These are phyloP conservation scores for Andrena dorsata DNA, from an alignment of 2,888 invertebrate species.

Conservation along the genomic window DNA sequence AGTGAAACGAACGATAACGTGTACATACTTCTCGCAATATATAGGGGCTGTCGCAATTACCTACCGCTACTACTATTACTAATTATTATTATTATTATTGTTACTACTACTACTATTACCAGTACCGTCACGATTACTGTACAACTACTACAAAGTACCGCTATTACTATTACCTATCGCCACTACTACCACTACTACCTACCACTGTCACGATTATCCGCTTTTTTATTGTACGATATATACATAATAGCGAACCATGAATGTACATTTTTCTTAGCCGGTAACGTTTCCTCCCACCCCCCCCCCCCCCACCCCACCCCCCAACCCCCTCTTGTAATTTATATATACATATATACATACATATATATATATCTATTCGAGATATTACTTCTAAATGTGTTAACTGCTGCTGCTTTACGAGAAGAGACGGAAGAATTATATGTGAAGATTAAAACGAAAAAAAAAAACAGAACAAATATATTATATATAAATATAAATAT, in stretches of 20 bases:
- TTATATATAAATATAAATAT: slow-evolving; percentile 60
- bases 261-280: slow-evolving; percentile 81
- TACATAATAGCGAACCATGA: slow-evolving; percentile 76
- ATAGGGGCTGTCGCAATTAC: slow-evolving; percentile 59
- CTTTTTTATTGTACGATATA: slow-evolving; percentile 78
- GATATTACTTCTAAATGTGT: slow-evolving; percentile 80
- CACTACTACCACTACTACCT: slow-evolving; percentile 55
- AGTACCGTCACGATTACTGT: slow-evolving; percentile 54
- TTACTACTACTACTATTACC: slow-evolving; percentile 52
- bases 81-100: slow-evolving; percentile 22
- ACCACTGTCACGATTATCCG: slow-evolving; percentile 68
- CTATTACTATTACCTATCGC: slow-evolving; percentile 15
- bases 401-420: slow-evolving; percentile 79
- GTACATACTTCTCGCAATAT: slow-evolving; percentile 62
- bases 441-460: slow-evolving; percentile 45
- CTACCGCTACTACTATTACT: slow-evolving; percentile 51
- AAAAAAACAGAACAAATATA: slow-evolving; percentile 52
- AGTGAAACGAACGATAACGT: slow-evolving; percentile 36
- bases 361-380: slow-evolving; percentile 57
- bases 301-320: slow-evolving; percentile 44
- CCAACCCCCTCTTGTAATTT: slow-evolving; percentile 77
- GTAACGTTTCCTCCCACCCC: slow-evolving; percentile 68
- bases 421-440: slow-evolving; percentile 65
- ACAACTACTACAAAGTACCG: slow-evolving; percentile 45
- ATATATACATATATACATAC: slow-evolving; percentile 66